Evolutionary conservation across 2,797 vertebrate genomes (phyloP).

Genomic region (Notolepis coatsorum): DNA sequence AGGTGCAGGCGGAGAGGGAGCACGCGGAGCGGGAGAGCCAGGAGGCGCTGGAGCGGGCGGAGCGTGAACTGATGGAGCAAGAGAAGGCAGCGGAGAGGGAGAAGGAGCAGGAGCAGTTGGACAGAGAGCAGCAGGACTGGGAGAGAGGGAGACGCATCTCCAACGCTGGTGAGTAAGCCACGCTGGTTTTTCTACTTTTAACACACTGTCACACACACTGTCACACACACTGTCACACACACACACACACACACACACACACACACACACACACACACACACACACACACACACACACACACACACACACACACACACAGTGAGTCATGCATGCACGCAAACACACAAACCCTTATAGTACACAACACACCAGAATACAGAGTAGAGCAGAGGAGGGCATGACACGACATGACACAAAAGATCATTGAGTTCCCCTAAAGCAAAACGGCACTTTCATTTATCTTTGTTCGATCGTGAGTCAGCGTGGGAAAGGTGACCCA

Average conservation of each 20-base stretch:
- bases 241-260: not conserved
- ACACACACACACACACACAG: not conserved
- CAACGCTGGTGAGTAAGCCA: conserved; percentile 87
- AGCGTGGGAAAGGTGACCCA: too few relatives aligned
- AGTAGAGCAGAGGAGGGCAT: too few relatives aligned
- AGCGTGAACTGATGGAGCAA: conserved; percentile 72
- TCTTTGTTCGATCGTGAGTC: too few relatives aligned
- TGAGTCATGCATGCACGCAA: not conserved
- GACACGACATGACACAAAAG: too few relatives aligned
- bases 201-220: not conserved
- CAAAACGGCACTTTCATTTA: too few relatives aligned
- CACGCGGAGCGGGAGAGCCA: conserved; percentile 80
- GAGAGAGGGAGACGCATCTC: conserved; percentile 92
- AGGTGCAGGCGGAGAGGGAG: conserved; percentile 83
- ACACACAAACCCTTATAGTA: too few relatives aligned
- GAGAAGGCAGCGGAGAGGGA: conserved; percentile 78
- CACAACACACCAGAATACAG: too few relatives aligned
- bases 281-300: not conserved
- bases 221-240: not conserved
- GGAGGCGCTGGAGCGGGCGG: conserved; percentile 67
- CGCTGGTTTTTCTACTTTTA: not conserved
- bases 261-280: not conserved
- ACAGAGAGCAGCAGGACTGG: conserved; percentile 93
- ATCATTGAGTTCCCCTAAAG: too few relatives aligned
- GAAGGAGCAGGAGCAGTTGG: conserved; percentile 78